phyloP scores from a whole-genome alignment of 2,113 vertebrate species.

The Apeltes quadracus region DNA sequence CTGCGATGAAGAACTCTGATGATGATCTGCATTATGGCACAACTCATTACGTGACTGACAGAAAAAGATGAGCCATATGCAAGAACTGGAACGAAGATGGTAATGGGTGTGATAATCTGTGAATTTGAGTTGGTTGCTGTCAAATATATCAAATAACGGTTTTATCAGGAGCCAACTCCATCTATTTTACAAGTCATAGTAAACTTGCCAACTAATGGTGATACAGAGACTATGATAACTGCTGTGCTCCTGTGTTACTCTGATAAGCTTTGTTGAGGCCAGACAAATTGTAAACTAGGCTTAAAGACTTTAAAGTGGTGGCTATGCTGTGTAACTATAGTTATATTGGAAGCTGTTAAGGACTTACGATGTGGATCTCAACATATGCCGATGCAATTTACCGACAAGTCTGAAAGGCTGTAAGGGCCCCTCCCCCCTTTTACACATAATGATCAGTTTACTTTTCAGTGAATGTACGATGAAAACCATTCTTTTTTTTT shows the following conservation, averaged over 20 bases:
- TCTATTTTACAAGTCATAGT: neutral
- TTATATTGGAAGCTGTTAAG: neutral
- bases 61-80: constrained; percentile 2
- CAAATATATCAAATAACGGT: neutral
- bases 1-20: constrained; percentile 18
- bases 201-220: neutral
- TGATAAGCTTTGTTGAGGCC: neutral
- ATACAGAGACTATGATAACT: neutral
- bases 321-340: no score
- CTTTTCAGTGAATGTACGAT: neutral
- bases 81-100: neutral
- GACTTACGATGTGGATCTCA: neutral
- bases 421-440: neutral
- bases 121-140: neutral
- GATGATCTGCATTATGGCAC: constrained; percentile 22
- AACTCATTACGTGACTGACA: constrained; percentile 21
- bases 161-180: neutral
- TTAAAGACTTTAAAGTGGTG: neutral
- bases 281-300: neutral
- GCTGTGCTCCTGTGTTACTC: neutral
- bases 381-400: neutral
- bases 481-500: neutral
- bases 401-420: no score
- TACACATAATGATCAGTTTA: neutral
- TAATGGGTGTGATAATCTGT: constrained; percentile 12